These are phyloP conservation scores for Ifrita kowaldi DNA, from an alignment of 2,113 vertebrate species.

Conservation along the genomic window DNA sequence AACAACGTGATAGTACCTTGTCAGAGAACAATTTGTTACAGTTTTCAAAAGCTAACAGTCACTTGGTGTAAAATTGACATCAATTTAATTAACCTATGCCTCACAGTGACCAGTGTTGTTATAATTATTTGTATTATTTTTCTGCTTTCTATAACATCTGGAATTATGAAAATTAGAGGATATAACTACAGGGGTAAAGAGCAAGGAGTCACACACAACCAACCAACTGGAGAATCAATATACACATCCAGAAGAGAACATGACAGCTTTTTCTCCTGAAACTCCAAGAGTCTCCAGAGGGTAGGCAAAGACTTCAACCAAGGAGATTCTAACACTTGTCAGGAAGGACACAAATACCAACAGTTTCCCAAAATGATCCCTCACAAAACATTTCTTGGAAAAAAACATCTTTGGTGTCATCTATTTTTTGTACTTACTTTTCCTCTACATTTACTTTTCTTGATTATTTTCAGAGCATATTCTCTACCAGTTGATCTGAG, in stretches of 20 bases:
- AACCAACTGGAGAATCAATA: not conserved
- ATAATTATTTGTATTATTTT: not conserved
- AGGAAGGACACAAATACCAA: not conserved
- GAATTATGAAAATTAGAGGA: not conserved
- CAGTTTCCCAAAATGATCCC: not conserved
- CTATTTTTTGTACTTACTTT: constrained; percentile 79
- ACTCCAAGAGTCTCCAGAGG: not conserved
- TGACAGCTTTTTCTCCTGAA: not conserved
- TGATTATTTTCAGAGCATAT: constrained; percentile 97
- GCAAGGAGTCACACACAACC: not conserved
- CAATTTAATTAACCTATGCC: not conserved
- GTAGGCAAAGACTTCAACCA: not conserved
- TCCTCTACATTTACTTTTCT: constrained; percentile 95
- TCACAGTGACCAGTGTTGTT: fast-evolving
- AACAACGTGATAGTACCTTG: not conserved
- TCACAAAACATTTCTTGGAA: not conserved
- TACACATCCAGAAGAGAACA: not conserved
- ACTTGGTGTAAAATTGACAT: not conserved
- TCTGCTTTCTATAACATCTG: not conserved
- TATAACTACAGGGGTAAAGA: not conserved
- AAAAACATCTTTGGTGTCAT: not conserved
- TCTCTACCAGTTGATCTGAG: constrained; percentile 88
- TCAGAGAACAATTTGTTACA: not conserved
- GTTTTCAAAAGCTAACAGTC: not conserved
- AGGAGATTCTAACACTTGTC: not conserved